phyloP scores from a whole-genome alignment of 2,797 vertebrate species.

The Cyclura pinguis region DNA sequence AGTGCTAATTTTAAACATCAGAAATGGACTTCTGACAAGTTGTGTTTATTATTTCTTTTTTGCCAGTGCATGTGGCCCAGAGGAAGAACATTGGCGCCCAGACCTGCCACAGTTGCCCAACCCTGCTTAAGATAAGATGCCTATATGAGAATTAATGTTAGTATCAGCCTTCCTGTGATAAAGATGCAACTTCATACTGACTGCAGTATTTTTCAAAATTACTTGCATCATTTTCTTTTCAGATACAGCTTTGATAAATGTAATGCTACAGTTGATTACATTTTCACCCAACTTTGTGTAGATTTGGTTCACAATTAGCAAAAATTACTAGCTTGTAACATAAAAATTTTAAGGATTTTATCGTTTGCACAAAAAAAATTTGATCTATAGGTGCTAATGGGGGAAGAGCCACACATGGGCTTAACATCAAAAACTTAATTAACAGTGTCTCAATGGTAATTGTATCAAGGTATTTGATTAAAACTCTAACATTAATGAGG shows the following conservation, averaged over 20 bases:
- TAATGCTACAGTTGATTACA: neutral
- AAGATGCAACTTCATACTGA: neutral
- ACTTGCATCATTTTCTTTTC: neutral
- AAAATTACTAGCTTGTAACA: neutral
- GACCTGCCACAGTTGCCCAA: too few species aligned
- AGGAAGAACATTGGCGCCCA: too few species aligned
- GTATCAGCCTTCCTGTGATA: neutral
- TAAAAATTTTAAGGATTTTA: conserved; percentile 46
- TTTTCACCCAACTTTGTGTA: neutral
- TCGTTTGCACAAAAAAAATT: conserved; percentile 36
- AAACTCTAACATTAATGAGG: conserved; percentile 44
- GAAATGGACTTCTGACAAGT: too few species aligned
- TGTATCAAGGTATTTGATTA: conserved; percentile 29
- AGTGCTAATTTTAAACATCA: neutral
- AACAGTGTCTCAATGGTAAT: conserved; percentile 32
- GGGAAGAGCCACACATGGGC: conserved; percentile 23
- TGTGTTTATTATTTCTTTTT: too few species aligned
- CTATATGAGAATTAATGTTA: neutral
- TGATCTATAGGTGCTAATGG: conserved; percentile 37
- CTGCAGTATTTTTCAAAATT: neutral
- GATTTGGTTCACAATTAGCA: neutral
- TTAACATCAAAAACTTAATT: conserved; percentile 58
- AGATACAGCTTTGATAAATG: neutral
- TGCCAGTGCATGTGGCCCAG: too few species aligned
- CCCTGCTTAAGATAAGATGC: neutral